Evolutionary conservation across 1,140 invertebrate species (phyloP), one percentile per base, ranked within the genome.

Genomic region (Tetramorium simillimum): DNA sequence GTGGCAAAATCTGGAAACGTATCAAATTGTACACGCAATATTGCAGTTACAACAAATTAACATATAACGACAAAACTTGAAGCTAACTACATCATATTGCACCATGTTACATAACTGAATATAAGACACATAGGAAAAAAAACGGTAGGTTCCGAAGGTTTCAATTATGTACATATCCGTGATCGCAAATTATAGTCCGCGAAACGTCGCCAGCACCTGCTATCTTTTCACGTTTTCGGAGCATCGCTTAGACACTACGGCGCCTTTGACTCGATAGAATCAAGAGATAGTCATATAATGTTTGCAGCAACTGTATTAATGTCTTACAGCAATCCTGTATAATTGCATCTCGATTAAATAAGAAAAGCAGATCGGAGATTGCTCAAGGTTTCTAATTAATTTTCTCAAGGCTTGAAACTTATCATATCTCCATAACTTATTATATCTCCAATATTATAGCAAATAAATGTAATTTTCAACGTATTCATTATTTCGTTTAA

Each of bases 171-270:
- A 28, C 53, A 84, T 85, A 67, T 53, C 80, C 85, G 46, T 62
- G 62, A 69, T 72, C 46, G 40, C 9, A 84, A 46, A 84, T 84
- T 84, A 84, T 84, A 84, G 80, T 43, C 14, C 2, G 80, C 28
- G 43, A 33, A 75, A 75, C 43, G 24, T 84, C 80, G 9, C 69
- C 7, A 84, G 18, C 80, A 84, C 51, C 69, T 84, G 80, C 10
- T 49, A 70, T 75, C 40, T 84, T 73, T 84, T 84, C 80, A 84
- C 69, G 69, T 75, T 84, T 84, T 75, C n/a, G 69, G 53, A 62
- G 24, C 40, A 60, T 49, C 28, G 18, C 37, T 73, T 82, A 73
- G 80, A 73, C 69, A 75, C 9, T 37, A 9, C 40, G 53, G 40
- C 69, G 40, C 40, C 69, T 75, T 58, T 56, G 10, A 43, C 21